phyloP scores from a whole-genome alignment of 2,888 invertebrate species.

The Fissipunctia ypsillon region DNA sequence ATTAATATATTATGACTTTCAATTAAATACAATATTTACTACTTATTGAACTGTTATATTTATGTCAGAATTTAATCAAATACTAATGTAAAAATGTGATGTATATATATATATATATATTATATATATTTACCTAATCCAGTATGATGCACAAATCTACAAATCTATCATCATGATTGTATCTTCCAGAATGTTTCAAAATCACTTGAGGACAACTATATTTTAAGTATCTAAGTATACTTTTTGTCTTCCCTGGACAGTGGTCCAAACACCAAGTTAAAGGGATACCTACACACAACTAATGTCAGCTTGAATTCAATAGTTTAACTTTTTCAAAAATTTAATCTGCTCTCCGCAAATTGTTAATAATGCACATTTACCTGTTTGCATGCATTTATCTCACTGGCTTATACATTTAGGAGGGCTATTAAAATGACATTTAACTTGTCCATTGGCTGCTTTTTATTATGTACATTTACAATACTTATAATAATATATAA shows the following conservation, averaged over 20 bases:
- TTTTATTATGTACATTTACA: conserved; percentile 77
- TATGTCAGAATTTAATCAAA: conserved; percentile 61
- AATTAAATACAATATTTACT: conserved; percentile 60
- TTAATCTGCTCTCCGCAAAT: conserved; percentile 80
- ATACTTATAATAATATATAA: conserved; percentile 62
- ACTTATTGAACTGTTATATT: conserved; percentile 59
- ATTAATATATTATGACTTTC: conserved; percentile 57
- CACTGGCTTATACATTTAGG: conserved; percentile 84
- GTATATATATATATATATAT: conserved; percentile 48
- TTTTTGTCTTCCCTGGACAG: conserved; percentile 80
- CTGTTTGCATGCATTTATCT: conserved; percentile 86
- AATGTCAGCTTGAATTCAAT: conserved; percentile 60
- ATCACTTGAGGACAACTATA: conserved; percentile 66
- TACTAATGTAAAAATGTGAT: conserved; percentile 48
- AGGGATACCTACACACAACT: conserved; percentile 63
- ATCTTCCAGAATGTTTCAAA: conserved; percentile 67
- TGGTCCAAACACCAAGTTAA: conserved; percentile 70
- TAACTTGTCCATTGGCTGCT: conserved; percentile 84
- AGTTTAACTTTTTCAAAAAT: conserved; percentile 70
- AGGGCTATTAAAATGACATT: conserved; percentile 81
- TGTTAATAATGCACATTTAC: conserved; percentile 85
- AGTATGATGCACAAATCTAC: conserved; percentile 67
- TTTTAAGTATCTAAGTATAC: conserved; percentile 64
- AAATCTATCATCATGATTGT: conserved; percentile 59
- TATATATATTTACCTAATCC: conserved; percentile 45